Base-by-base conservation (phyloP, 2,113 vertebrate species). In the human (Homo sapiens) region DNA sequence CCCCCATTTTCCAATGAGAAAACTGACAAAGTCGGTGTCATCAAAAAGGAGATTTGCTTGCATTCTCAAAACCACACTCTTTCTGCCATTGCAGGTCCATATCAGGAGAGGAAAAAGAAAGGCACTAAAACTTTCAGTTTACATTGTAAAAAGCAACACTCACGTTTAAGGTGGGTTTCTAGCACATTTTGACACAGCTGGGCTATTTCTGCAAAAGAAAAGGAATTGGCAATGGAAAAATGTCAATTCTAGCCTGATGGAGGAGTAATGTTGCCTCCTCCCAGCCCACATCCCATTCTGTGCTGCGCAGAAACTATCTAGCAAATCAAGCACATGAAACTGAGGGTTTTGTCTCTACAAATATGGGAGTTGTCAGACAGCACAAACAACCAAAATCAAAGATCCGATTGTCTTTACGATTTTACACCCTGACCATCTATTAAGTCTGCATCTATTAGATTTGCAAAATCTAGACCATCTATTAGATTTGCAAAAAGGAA, bases 11-110 rank as follows among this genome's bases (percentile, higher is more conserved):
- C 61, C 30, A 13, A 1, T 12, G 45, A 32, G 64, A 43, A 94
- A 13, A 35, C n/a, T 1, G 38, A 22, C 20, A 3, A 52, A 16
- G 18, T 23, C 30, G 1, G 0, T 38, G 61, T 18, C 7, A 12
- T 23, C 45, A 40, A 72, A 52, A 25, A 0, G 0, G 3, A 55
- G 57, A 32, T 27, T 8, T 45, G n/a, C 9, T 48, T 82, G 43
- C 35, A 32, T 7, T 18, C 43, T 35, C 32, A 18, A 30, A 45
- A 32, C 12, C 2, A 0, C 0, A 11, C 35, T 43, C 17, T 50
- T 85, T 13, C 59, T 79, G 66, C 38, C 30, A 20, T 1, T 23
- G 43, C 30, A 11, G 3, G 8, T 32, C 43, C 2, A 0, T 18
- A 38, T 17, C 45, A 45, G 50, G 35, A 85, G 30, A 57, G 5